Percentiles rank a stretch among this genome's conserved stretches.
Conservation (phyloP, 2,888 invertebrate species). For the Napeogenes inachia region DNA sequence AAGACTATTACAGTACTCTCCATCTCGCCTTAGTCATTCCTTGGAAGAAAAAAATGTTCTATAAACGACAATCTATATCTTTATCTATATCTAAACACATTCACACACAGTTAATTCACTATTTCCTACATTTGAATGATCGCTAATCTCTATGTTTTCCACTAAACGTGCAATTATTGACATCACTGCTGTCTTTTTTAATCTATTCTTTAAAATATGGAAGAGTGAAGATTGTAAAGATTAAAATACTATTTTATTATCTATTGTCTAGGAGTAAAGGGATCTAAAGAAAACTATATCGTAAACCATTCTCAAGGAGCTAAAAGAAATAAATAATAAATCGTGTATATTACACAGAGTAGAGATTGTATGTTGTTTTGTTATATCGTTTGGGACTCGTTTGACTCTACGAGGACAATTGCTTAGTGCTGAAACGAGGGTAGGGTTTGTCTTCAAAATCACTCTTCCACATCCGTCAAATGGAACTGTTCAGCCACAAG, state of each 20-base stretch:
- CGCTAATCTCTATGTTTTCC: slow-evolving; percentile 53
- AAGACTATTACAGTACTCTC: slow-evolving; percentile 52
- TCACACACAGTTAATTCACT: slow-evolving; percentile 61
- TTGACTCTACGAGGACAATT: slow-evolving; percentile 35
- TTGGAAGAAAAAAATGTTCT: slow-evolving; percentile 48
- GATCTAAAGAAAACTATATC: slow-evolving; percentile 35
- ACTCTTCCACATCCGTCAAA: slow-evolving; percentile 75
- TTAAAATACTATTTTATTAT: slow-evolving; percentile 49
- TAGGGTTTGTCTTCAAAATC: slow-evolving; percentile 44
- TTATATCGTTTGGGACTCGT: slow-evolving; percentile 17
- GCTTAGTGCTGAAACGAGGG: slow-evolving; percentile 42
- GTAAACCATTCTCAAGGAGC: slow-evolving; percentile 36
- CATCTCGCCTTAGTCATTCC: slow-evolving; percentile 68
- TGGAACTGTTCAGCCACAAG: slow-evolving; percentile 61
- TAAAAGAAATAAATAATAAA: slow-evolving; percentile 28
- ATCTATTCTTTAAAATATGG: slow-evolving; percentile 63
- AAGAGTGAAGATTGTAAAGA: slow-evolving; percentile 72
- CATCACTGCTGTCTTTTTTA: slow-evolving; percentile 42
- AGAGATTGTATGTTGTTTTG: slow-evolving; percentile 22
- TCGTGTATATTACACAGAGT: slow-evolving; percentile 32
- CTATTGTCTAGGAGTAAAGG: slow-evolving; percentile 35
- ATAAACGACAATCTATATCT: slow-evolving; percentile 37
- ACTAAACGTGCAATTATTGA: slow-evolving; percentile 64
- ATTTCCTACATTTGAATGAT: slow-evolving; percentile 43
- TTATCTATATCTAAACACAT: slow-evolving; percentile 54